A percentile compares a stretch with the other conserved stretches of the same genome.
Evolutionary conservation across 2,888 invertebrate genomes (phyloP).

Genomic region (Cantharis rustica): DNA sequence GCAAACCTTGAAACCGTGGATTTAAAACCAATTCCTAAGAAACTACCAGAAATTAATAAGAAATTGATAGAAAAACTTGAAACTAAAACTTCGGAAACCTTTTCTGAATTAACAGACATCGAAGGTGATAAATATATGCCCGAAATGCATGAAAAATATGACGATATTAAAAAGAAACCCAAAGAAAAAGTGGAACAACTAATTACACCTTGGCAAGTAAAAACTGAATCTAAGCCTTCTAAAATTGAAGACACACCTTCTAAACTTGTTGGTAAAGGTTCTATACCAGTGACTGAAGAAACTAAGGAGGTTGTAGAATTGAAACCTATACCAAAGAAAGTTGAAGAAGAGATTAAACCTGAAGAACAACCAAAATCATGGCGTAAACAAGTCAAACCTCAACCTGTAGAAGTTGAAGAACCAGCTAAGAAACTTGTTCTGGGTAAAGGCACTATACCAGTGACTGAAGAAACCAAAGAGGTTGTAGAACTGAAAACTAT

Average conservation of each 20-base stretch:
- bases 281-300: conserved; percentile 49
- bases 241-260: conserved; percentile 44
- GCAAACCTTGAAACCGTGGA: conserved; percentile 47
- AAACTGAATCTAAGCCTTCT: conserved; percentile 50
- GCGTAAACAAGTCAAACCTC: no score
- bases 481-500: conserved; percentile 50
- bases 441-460: conserved; percentile 52
- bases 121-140: neutral
- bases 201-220: conserved; percentile 50
- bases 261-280: conserved; percentile 50
- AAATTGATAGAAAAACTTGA: conserved; percentile 36
- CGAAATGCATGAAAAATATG: neutral
- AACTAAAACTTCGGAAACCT: conserved; percentile 17
- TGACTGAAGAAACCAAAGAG: conserved; percentile 46
- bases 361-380: no score
- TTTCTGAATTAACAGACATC: neutral
- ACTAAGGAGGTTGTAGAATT: conserved; percentile 46
- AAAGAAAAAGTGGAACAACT: conserved; percentile 35
- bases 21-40: conserved; percentile 47
- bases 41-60: conserved; percentile 40
- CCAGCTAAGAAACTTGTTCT: conserved; percentile 45
- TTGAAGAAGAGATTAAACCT: no score
- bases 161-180: conserved; percentile 23
- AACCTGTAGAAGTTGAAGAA: no score
- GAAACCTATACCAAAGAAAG: no score